A percentile compares a stretch with the other conserved stretches of the same genome.
Conservation (phyloP, 2,888 invertebrate species). For the Patella ulyssiponensis region DNA sequence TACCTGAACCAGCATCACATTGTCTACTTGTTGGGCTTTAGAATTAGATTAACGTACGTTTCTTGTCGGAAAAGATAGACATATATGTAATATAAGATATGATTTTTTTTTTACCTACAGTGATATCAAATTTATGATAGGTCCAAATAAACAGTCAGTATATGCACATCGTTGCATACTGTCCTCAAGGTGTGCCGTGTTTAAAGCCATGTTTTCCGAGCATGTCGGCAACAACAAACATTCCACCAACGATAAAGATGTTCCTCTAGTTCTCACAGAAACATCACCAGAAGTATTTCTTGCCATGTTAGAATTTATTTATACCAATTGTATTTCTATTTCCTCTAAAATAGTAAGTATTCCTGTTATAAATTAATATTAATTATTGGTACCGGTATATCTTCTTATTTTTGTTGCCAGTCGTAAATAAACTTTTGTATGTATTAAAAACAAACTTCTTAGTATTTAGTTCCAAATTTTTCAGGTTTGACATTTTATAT, state of each 20-base stretch:
- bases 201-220: slow-evolving; percentile 69
- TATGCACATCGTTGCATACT: slow-evolving; percentile 66
- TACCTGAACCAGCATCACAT: neutral
- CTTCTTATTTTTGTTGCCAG: too few species aligned
- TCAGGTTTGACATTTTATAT: too few species aligned
- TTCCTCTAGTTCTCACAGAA: slow-evolving; percentile 68
- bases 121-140: slow-evolving; percentile 69
- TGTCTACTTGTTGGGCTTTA: too few species aligned
- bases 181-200: slow-evolving; percentile 67
- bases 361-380: neutral
- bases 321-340: slow-evolving; percentile 68
- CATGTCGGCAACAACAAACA: slow-evolving; percentile 48
- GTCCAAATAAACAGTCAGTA: slow-evolving; percentile 62
- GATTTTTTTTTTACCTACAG: slow-evolving; percentile 47
- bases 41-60: too few species aligned
- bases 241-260: slow-evolving; percentile 56
- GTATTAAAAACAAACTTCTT: too few species aligned
- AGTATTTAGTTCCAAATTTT: too few species aligned
- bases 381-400: too few species aligned
- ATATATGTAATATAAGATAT: neutral
- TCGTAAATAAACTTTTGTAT: too few species aligned
- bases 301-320: slow-evolving; percentile 68
- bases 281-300: slow-evolving; percentile 66
- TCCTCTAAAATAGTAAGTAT: slow-evolving; percentile 64
- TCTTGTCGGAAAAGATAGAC: neutral